A percentile compares a stretch with the other conserved stretches of the same genome.
Evolutionary conservation across 2,113 vertebrate genomes (phyloP).

Genomic region (Leptosomus discolor): DNA sequence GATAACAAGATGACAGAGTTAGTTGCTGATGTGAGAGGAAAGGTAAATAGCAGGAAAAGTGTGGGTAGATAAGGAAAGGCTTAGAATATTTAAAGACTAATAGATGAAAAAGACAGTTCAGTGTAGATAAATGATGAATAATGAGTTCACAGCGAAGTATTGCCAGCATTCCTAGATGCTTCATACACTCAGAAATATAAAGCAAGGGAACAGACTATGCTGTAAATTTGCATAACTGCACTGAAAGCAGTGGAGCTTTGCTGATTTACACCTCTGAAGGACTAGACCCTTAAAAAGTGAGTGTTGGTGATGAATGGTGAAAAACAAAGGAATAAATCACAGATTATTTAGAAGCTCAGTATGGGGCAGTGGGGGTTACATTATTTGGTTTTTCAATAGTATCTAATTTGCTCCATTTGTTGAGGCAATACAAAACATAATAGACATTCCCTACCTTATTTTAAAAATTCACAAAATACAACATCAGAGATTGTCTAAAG

Average conservation of each 20-base stretch:
- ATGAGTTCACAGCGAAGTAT: neutral
- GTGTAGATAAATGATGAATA: conserved; percentile 48
- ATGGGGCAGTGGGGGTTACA: neutral
- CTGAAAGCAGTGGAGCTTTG: neutral
- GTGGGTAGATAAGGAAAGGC: conserved; percentile 28
- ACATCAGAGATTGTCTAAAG: neutral
- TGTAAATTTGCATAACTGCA: neutral
- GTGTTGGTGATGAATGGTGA: neutral
- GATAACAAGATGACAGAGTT: conserved; percentile 27
- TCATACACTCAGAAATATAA: neutral
- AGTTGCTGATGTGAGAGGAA: conserved; percentile 10
- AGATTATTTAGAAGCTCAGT: neutral
- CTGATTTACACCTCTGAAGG: neutral
- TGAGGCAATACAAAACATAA: neutral
- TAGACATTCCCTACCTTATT: neutral
- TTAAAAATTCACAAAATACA: neutral
- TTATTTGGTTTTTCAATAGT: neutral
- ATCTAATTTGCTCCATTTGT: neutral
- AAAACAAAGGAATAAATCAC: conserved; percentile 11
- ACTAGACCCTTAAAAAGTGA: neutral
- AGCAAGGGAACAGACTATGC: neutral
- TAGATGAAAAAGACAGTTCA: conserved; percentile 17
- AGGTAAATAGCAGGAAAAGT: conserved; percentile 44
- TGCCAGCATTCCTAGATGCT: neutral
- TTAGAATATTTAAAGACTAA: conserved; percentile 44